Base-by-base conservation (phyloP, 2,113 vertebrate species). In the Sceloporus undulatus region DNA sequence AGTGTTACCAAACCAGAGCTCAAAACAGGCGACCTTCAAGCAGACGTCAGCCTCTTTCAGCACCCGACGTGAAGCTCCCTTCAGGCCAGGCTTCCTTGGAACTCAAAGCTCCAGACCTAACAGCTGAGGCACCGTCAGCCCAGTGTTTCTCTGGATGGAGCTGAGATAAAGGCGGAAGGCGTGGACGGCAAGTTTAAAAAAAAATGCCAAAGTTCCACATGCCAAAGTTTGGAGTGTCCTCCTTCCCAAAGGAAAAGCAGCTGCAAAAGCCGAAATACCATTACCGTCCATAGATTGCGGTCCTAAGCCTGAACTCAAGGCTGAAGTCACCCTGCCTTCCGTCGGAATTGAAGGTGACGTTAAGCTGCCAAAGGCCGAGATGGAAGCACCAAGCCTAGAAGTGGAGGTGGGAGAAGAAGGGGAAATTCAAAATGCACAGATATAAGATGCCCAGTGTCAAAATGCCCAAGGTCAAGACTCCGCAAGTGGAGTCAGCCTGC, bases 141-240 rank as follows among this genome's bases (percentile, higher is more conserved):
- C 89, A 89, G 10, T n/a, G 0, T 42, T 23, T 0, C 52, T 79
- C 1, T 65, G 0, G 0, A 0, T 74, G 87, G 88, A 0, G n/a
- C 81, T 7, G 92, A 91, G 10, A 40, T 73, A 29, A 75, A 82
- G 38, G 1, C 65, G 0, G 0, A 0, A 80, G 86, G 90, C 0
- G 38, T 83, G 29, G 87, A 85, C 0, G 1, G 90, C 11, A 91
- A 90, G 6, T 48, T 96, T 10, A n/a, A n/a, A n/a, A n/a, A n/a
- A 90, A 62, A 80, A 88, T 92, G 52, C 91, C 85, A 0, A 85
- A 77, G 3, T 83, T 94, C 1, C 70, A 38, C 40, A 92, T 84
- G 25, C 92, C 94, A 0, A 92, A 74, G 59, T 92, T 92, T 84
- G 90, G 34, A 1, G 25, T 94, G 82, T 90, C 79, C n/a, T n/a